Conservation (phyloP, 2,113 vertebrate genomes). For the Athene cunicularia region DNA sequence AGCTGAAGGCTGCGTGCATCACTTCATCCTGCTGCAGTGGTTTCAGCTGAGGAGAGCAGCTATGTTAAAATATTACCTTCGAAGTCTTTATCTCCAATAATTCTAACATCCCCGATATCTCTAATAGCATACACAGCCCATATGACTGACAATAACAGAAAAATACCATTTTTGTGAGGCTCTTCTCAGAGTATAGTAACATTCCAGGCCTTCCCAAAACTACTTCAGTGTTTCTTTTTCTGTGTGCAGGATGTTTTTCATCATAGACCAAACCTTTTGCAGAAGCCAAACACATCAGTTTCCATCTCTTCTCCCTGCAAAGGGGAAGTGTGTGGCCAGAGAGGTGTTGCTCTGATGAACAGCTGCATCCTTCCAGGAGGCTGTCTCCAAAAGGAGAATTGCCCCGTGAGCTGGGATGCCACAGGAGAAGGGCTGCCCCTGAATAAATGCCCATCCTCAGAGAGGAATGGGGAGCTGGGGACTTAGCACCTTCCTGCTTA, state of each 20-base stretch:
- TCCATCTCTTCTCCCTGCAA: background rate
- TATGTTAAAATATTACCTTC: background rate
- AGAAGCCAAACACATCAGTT: background rate
- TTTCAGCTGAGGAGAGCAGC: background rate
- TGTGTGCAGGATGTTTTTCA: background rate
- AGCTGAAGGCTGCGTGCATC: background rate
- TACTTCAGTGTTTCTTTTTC: background rate
- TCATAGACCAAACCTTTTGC: background rate
- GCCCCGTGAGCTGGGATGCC: accelerated
- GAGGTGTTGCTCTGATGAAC: background rate
- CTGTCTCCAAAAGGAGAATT: background rate
- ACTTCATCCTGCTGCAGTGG: background rate
- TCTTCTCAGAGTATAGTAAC: background rate
- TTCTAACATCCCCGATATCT: background rate
- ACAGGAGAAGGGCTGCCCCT: background rate
- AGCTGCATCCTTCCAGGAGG: background rate
- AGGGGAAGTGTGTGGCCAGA: background rate
- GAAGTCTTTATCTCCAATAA: background rate
- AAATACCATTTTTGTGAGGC: background rate
- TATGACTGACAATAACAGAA: no score
- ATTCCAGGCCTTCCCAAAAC: background rate
- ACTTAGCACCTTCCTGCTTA: background rate
- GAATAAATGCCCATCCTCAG: background rate
- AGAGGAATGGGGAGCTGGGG: background rate
- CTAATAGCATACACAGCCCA: background rate